Conservation (phyloP, 2,888 invertebrate genomes). For the Tetrapedia diversipes region DNA sequence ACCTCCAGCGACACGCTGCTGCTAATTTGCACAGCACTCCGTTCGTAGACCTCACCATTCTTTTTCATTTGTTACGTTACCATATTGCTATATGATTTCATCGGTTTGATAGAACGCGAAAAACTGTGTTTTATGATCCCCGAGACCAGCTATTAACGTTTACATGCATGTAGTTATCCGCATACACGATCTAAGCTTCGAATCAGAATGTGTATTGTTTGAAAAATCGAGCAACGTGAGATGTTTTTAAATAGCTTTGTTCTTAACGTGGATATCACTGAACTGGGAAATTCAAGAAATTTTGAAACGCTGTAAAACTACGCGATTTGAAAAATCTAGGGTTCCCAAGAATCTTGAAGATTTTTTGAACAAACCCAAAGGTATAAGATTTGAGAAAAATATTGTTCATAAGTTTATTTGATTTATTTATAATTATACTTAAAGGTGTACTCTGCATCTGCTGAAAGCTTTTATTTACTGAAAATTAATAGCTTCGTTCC, state of each 20-base stretch:
- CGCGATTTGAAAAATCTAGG: too few species aligned
- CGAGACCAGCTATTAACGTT: constrained; percentile 45
- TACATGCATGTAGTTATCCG: constrained; percentile 18
- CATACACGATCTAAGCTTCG: constrained; percentile 26
- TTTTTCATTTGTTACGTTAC: constrained; percentile 2
- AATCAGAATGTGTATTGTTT: constrained; percentile 17
- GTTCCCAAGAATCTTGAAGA: too few species aligned
- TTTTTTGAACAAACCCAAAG: too few species aligned
- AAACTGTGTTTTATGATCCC: constrained; percentile 43
- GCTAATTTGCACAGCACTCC: not conserved
- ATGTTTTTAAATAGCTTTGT: not conserved
- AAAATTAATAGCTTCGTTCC: too few species aligned
- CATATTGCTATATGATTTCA: constrained; percentile 12
- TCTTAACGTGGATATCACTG: too few species aligned
- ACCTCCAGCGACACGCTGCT: not conserved
- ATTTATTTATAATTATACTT: too few species aligned
- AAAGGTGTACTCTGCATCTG: too few species aligned
- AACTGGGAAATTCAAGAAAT: too few species aligned
- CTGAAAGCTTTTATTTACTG: too few species aligned
- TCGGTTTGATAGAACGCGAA: constrained; percentile 23
- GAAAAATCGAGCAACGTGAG: not conserved
- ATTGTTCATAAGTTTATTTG: too few species aligned
- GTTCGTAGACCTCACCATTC: constrained; percentile 17
- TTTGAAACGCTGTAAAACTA: too few species aligned
- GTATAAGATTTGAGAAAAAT: too few species aligned